A percentile compares a stretch with the other conserved stretches of the same genome.
Evolutionary conservation across 2,888 invertebrate genomes (phyloP).

Genomic region (Nebria brevicollis): DNA sequence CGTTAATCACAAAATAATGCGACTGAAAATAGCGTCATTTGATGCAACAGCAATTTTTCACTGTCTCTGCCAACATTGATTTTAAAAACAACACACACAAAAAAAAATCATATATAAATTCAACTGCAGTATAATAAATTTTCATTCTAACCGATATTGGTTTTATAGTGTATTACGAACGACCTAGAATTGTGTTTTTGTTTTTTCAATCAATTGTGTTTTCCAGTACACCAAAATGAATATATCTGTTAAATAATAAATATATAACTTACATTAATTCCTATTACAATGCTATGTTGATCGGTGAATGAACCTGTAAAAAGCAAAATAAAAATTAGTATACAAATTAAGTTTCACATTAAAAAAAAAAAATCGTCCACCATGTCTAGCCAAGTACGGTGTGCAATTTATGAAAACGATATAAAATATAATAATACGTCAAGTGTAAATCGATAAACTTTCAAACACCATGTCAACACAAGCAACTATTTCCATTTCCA

Average conservation of each 20-base stretch:
- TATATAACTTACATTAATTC: background rate
- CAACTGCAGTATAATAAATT: background rate
- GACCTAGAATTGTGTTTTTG: background rate
- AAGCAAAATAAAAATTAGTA: background rate
- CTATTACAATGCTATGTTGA: background rate
- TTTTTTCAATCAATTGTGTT: background rate
- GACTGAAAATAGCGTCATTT: background rate
- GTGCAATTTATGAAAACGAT: no score
- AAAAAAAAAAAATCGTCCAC: background rate
- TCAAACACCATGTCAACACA: background rate
- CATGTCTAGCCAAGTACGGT: no score
- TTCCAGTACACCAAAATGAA: background rate
- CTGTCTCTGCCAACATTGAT: background rate
- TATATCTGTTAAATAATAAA: background rate
- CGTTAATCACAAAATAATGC: no score
- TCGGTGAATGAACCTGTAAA: background rate
- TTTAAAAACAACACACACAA: background rate
- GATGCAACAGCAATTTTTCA: background rate
- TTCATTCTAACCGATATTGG: background rate
- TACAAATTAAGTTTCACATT: background rate
- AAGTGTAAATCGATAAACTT: no score
- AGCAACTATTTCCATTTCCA: background rate
- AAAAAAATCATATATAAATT: background rate
- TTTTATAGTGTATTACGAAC: background rate
- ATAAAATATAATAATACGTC: no score